A percentile compares a stretch with the other conserved stretches of the same genome.
Evolutionary conservation across 2,113 vertebrate species (phyloP).

Genomic region (Empidonax alnorum): DNA sequence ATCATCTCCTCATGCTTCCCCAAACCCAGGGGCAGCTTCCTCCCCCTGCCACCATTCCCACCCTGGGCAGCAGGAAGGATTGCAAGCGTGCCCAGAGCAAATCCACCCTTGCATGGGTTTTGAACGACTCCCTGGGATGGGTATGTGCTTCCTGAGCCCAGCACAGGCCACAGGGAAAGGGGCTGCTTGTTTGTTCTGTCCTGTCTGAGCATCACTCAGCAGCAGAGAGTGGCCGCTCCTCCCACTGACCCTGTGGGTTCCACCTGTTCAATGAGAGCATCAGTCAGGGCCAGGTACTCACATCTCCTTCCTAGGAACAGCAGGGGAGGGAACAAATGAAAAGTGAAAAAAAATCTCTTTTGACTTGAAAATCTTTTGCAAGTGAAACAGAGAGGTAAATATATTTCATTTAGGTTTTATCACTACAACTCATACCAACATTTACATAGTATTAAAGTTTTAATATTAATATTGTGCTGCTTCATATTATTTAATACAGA

Average conservation of each 20-base stretch:
- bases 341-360: neutral
- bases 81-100: fast-evolving
- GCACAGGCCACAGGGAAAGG: neutral
- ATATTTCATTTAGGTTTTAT: conserved; percentile 7
- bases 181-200: neutral
- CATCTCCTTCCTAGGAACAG: fast-evolving
- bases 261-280: neutral
- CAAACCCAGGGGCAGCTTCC: fast-evolving
- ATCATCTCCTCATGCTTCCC: neutral
- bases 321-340: neutral
- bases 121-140: fast-evolving
- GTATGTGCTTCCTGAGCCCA: fast-evolving
- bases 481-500: neutral
- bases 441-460: conserved; percentile 44
- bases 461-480: conserved; percentile 1
- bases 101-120: fast-evolving
- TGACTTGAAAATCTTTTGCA: neutral
- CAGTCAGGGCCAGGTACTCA: fast-evolving
- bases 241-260: neutral
- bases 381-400: conserved; percentile 24
- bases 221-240: neutral
- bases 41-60: fast-evolving
- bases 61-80: fast-evolving
- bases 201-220: neutral
- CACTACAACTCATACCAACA: conserved; percentile 4